phyloP scores from a whole-genome alignment of 2,797 vertebrate species.

The Danio choprae region DNA sequence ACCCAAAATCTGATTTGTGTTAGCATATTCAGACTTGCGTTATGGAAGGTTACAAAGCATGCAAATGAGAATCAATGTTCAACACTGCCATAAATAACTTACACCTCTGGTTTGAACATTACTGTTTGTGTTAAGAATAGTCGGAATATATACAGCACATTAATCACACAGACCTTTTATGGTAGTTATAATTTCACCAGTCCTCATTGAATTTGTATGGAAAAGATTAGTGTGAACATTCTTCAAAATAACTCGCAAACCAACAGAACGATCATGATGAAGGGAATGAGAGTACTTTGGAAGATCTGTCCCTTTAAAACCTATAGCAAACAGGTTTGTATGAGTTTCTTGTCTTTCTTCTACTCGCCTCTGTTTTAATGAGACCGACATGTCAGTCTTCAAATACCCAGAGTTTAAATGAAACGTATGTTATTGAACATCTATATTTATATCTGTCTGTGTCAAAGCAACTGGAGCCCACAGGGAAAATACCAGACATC shows the following conservation, averaged over 20 bases:
- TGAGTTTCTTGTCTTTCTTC: not conserved
- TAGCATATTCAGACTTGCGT: not conserved
- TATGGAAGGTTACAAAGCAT: not conserved
- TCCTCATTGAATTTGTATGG: not conserved
- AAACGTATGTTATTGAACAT: not conserved
- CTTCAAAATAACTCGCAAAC: not conserved
- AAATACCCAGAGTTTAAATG: not conserved
- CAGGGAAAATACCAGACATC: not conserved
- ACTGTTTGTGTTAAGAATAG: not conserved
- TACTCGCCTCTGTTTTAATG: not conserved
- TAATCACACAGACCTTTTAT: too few species aligned
- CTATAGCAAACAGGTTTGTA: too few species aligned
- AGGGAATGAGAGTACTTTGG: not conserved
- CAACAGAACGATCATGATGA: not conserved
- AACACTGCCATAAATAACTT: not conserved
- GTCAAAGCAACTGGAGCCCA: slow-evolving; percentile 24
- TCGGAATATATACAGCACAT: too few species aligned
- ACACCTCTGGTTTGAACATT: not conserved
- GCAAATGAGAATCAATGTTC: not conserved
- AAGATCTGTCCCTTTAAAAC: not conserved
- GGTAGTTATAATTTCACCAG: not conserved
- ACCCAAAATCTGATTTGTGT: not conserved
- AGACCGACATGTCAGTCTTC: not conserved
- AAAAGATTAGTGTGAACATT: not conserved
- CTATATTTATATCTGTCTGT: slow-evolving; percentile 4